phyloP scores from a whole-genome alignment of 1,140 invertebrate genomes.

The Planococcus citri region DNA sequence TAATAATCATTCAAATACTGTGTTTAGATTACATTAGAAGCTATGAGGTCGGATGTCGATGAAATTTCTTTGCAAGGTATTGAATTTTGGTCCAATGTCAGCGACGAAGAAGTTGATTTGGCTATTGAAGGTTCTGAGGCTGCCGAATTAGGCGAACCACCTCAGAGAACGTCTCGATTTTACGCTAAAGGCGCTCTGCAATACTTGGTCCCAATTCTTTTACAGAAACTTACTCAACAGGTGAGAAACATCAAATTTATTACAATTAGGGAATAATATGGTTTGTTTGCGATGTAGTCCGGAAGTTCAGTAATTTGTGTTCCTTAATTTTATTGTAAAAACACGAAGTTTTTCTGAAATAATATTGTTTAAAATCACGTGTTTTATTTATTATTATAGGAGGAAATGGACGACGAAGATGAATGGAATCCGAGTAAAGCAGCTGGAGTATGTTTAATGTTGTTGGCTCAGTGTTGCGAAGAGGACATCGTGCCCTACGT shows the following conservation, averaged over 20 bases:
- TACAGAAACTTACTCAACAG: slow-evolving; percentile 90
- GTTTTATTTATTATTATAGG: slow-evolving; percentile 32
- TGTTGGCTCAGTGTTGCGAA: slow-evolving; percentile 92
- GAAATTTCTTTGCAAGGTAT: slow-evolving; percentile 96
- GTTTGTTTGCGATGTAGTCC: neutral
- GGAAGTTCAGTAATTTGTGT: too few species aligned
- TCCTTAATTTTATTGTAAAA: too few species aligned
- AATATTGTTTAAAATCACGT: too few species aligned
- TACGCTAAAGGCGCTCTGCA: slow-evolving; percentile 95
- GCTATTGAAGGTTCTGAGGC: slow-evolving; percentile 91
- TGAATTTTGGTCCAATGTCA: slow-evolving; percentile 99
- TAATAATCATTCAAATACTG: neutral
- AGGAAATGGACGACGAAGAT: slow-evolving; percentile 89
- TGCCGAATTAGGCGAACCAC: slow-evolving; percentile 77
- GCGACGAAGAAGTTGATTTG: slow-evolving; percentile 97
- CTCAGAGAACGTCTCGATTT: slow-evolving; percentile 71
- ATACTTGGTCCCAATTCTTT: slow-evolving; percentile 86
- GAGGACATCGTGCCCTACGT: slow-evolving; percentile 93
- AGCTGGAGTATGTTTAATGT: slow-evolving; percentile 97
- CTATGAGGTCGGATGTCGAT: slow-evolving; percentile 94
- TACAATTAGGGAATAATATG: neutral
- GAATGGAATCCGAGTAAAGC: slow-evolving; percentile 99
- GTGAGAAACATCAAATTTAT: slow-evolving; percentile 30
- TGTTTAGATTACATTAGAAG: slow-evolving; percentile 82
- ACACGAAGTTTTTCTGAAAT: too few species aligned